phyloP scores from a whole-genome alignment of 2,113 vertebrate genomes.

The Sceloporus undulatus region DNA sequence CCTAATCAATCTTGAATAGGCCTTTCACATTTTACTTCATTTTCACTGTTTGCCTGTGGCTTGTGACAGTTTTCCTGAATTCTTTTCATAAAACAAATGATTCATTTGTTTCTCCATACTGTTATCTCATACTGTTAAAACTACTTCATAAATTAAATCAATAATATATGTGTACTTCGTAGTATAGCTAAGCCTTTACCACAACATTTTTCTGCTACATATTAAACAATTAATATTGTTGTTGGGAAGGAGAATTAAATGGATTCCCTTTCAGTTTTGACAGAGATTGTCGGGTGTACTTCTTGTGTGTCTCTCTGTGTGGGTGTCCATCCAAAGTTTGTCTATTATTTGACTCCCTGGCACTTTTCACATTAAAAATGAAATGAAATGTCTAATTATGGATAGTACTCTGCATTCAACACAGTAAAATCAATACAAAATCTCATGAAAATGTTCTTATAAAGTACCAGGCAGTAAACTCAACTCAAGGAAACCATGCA shows the following conservation, averaged over 20 bases:
- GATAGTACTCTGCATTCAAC: background rate
- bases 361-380: background rate
- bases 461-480: background rate
- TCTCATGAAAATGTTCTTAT: background rate
- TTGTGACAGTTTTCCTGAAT: background rate
- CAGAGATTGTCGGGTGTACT: background rate
- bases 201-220: background rate
- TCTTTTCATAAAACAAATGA: conserved; percentile 20
- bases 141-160: conserved; percentile 20
- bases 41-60: background rate
- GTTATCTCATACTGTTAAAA: background rate
- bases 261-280: background rate
- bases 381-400: background rate
- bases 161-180: background rate
- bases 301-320: background rate
- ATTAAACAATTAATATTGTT: conserved; percentile 1
- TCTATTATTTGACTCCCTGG: background rate
- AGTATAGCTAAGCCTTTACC: conserved; percentile 17
- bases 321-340: background rate
- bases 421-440: background rate
- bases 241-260: background rate
- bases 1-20: background rate
- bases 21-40: background rate
- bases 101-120: background rate
- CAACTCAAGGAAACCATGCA: background rate